Evolutionary conservation across 2,797 vertebrate species (phyloP), one percentile per base, ranked within the genome.

Genomic region (Stomatorhinus walkeri): DNA sequence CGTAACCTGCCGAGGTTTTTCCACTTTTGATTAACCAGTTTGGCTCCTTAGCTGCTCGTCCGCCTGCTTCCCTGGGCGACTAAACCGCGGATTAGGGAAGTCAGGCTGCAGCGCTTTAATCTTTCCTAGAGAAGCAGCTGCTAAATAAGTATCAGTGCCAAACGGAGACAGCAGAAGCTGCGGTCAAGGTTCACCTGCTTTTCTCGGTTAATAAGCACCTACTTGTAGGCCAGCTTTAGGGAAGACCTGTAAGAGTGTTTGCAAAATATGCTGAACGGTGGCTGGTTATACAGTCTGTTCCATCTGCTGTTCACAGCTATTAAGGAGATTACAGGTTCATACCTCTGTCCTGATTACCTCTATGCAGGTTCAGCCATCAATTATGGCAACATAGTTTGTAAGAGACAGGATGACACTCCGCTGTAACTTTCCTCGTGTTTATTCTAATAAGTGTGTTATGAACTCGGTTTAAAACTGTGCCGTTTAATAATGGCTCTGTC

Each of bases 271-370:
- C 46, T 85, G 48, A 28, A 22, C 1, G 43, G 83, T 51, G 83
- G 89, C 87, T 89, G 90, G 91, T 91, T 93, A 92, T 93, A 93
- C 92, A 92, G 93, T 93, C 90, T 54, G 10, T 22, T 87, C 24
- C 52, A 87, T 87, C 32, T 40, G 24, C 51, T 22, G 14, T 40
- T 56, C 52, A 59, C 12, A 56, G 24, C 84, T 81, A 56, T 59
- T 87, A 4, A n/a, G 8, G 52, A 36, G 49, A 40, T 86, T 86
- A 56, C 19, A 56, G 51, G 49, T 86, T 49, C 85, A 56, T 86
- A 9, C 85, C 14, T 59, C 24, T 19, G 28, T 51, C 54, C 49
- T 52, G 48, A 52, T 32, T 54, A 86, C 49, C 46, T 32, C 52
- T 56, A 19, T 87, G 52, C 32, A 19, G 85, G 22, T 81, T 81